Evolutionary conservation across 2,113 vertebrate species (phyloP).

Genomic region (Centropus bengalensis): DNA sequence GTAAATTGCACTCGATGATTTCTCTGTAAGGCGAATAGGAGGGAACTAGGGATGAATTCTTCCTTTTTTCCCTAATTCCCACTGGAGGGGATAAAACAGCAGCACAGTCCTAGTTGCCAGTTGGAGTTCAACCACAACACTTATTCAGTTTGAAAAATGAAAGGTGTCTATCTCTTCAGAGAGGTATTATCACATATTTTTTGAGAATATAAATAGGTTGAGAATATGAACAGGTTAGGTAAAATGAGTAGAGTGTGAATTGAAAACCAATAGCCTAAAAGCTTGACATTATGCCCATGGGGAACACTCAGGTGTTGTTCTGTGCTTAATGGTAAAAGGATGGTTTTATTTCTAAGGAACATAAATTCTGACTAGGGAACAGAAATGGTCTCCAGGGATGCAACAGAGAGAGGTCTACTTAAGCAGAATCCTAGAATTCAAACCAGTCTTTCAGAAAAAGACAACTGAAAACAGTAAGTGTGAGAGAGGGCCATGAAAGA

Average conservation of each 20-base stretch:
- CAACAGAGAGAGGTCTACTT: not conserved
- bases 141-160: not conserved
- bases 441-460: not conserved
- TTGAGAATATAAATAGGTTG: not conserved
- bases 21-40: not conserved
- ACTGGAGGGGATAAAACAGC: too few relatives aligned
- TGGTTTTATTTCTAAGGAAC: conserved; percentile 3
- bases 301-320: not conserved
- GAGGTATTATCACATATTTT: not conserved
- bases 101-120: too few relatives aligned
- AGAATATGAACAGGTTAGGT: conserved; percentile 20
- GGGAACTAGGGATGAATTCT: not conserved
- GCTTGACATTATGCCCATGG: conserved; percentile 11
- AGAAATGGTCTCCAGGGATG: not conserved
- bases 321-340: not conserved
- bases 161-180: not conserved
- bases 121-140: too few relatives aligned
- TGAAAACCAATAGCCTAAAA: not conserved
- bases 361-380: not conserved
- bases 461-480: not conserved
- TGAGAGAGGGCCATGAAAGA: not conserved
- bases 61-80: too few relatives aligned
- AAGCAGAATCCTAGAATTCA: not conserved
- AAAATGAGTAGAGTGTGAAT: not conserved
- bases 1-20: not conserved